A percentile compares a stretch with the other conserved stretches of the same genome.
Evolutionary conservation across 2,113 vertebrate species (phyloP).

Genomic region (Leptobrachium ailaonicum): DNA sequence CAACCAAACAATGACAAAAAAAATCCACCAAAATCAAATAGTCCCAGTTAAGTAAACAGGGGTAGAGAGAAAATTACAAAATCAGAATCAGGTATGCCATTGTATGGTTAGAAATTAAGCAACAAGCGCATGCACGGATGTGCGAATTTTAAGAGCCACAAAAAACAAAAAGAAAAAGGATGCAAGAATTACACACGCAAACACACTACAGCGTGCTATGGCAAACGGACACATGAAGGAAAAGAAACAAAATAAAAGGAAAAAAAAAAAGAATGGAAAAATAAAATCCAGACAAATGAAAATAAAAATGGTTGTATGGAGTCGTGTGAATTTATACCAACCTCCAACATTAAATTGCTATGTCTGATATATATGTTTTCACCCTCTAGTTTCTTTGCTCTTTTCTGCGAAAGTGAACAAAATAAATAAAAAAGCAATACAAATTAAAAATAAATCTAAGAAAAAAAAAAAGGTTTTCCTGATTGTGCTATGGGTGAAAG

Average conservation of each 20-base stretch:
- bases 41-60: too few relatives aligned
- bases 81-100: too few relatives aligned
- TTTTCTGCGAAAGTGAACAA: slow-evolving; percentile 91
- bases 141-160: too few relatives aligned
- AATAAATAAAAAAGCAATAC: slow-evolving; percentile 62
- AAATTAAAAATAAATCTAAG: slow-evolving; percentile 68
- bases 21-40: too few relatives aligned
- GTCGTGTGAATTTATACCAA: slow-evolving; percentile 83
- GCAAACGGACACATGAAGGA: not conserved
- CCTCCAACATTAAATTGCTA: slow-evolving; percentile 99
- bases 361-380: slow-evolving; percentile 99
- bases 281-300: slow-evolving; percentile 56
- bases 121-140: too few relatives aligned
- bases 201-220: not conserved
- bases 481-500: slow-evolving; percentile 60
- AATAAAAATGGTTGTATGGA: slow-evolving; percentile 57
- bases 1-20: too few relatives aligned
- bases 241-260: slow-evolving; percentile 23
- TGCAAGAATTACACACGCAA: slow-evolving; percentile 26
- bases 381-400: slow-evolving; percentile 97
- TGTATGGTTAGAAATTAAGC: too few relatives aligned
- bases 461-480: slow-evolving; percentile 71
- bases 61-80: too few relatives aligned
- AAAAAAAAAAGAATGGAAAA: slow-evolving; percentile 18
- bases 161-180: slow-evolving; percentile 53